Conservation (phyloP, 1,140 invertebrate genomes). For the Drosophila bocqueti region DNA sequence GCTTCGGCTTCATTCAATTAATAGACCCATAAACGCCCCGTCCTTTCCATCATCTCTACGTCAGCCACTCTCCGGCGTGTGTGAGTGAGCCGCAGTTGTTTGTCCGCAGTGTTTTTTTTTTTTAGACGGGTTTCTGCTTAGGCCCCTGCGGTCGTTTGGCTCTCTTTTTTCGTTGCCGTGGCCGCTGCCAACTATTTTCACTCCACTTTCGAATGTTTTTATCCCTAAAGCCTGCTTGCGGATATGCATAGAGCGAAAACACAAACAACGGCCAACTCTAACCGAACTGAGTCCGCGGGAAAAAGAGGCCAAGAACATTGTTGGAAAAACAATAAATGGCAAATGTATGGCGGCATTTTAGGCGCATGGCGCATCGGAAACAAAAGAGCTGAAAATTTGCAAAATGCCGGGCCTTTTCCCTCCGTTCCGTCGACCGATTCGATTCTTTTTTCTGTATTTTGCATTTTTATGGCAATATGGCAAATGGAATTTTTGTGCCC, state of each 20-base stretch:
- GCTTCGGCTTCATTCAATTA: slow-evolving; percentile 31
- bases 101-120: slow-evolving; percentile 21
- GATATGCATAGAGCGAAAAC: slow-evolving; percentile 68
- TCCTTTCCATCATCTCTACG: slow-evolving; percentile 9
- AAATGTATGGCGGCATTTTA: slow-evolving; percentile 81
- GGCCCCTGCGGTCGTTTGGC: slow-evolving; percentile 65
- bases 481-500: slow-evolving; percentile 70
- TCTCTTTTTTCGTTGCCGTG: slow-evolving; percentile 49
- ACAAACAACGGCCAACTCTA: slow-evolving; percentile 46
- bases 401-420: slow-evolving; percentile 53
- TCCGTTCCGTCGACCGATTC: slow-evolving; percentile 3
- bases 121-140: slow-evolving; percentile 50
- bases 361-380: slow-evolving; percentile 61
- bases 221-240: slow-evolving; percentile 81
- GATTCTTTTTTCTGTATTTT: slow-evolving; percentile 47
- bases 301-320: slow-evolving; percentile 57
- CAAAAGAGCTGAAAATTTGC: slow-evolving; percentile 78
- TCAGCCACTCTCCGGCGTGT: neutral
- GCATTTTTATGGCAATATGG: slow-evolving; percentile 81
- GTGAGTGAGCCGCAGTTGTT: slow-evolving; percentile 47
- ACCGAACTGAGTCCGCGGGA: slow-evolving; percentile 25
- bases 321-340: slow-evolving; percentile 83
- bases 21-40: slow-evolving; percentile 35
- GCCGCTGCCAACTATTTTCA: slow-evolving; percentile 72
- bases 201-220: slow-evolving; percentile 79